phyloP scores from a whole-genome alignment of 2,113 vertebrate species.

The Mormoops blainvillei region DNA sequence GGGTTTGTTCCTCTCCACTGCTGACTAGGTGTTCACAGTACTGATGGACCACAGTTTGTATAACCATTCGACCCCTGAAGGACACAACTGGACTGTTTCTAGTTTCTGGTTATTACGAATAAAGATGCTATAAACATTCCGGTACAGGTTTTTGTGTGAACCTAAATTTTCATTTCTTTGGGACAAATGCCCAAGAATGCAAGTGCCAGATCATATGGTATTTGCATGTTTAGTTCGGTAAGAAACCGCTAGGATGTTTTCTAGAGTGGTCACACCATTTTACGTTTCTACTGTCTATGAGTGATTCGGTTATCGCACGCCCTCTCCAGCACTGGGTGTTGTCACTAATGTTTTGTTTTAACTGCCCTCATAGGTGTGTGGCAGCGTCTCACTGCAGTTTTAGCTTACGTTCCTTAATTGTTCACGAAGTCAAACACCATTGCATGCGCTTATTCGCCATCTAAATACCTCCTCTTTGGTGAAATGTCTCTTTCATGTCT shows the following conservation, averaged over 20 bases:
- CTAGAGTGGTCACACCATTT: background rate
- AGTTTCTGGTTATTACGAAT: background rate
- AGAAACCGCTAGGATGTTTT: background rate
- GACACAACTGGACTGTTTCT: background rate
- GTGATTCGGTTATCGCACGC: background rate
- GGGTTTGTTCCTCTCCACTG: background rate
- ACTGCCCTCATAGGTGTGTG: fast-evolving
- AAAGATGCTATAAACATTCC: background rate
- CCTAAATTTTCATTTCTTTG: background rate
- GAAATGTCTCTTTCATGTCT: background rate
- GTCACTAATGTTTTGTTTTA: background rate
- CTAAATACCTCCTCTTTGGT: background rate
- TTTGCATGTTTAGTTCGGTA: background rate
- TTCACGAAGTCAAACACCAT: background rate
- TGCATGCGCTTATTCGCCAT: fast-evolving
- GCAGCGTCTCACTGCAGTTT: background rate
- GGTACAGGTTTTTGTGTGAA: background rate
- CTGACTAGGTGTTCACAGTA: background rate
- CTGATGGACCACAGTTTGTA: no score
- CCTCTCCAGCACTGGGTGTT: background rate
- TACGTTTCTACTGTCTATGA: background rate
- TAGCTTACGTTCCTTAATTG: background rate
- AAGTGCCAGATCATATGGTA: background rate
- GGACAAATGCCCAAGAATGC: background rate
- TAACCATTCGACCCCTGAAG: background rate